Evolutionary conservation across 2,888 invertebrate species (phyloP), one percentile per base, ranked within the genome.

Genomic region (Nomada fabriciana): DNA sequence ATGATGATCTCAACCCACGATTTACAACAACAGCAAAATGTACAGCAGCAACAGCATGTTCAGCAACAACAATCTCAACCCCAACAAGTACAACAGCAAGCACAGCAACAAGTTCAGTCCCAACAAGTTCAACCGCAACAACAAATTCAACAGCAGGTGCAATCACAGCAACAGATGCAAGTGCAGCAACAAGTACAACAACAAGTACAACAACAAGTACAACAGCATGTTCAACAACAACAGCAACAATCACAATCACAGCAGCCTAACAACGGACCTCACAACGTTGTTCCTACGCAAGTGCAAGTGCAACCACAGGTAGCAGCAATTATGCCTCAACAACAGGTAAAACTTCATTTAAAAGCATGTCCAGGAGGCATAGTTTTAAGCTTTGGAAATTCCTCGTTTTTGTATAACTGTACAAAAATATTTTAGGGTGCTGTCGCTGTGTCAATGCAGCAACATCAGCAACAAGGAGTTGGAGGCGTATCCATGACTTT

Each of bases 371-470:
- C 36, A 10, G 5, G 2, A 18, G 15, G 5, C 60, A n/a, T 18
- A 47, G 13, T 23, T 13, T 3, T 57, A 74, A 68, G 2, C 1
- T 11, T 52, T 13, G 13, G 1, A 43, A 52, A n/a, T 25, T 65
- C 5, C 23, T 15, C 15, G 47, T 15, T 25, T 70, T 61, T 55
- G 52, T 20, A 20, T 11, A 7, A 36, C 29, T 50, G 20, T 47
- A 10, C 4, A 10, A 47, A 47, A 47, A 47, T 47, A 15, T 47
- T 47, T 47, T 15, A 93, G 88, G 90, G 90, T 65, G 92, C 93
- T 36, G 93, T 94, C 70, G 94, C 95, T 2, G 94, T 95, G 10
- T 94, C 95, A 1, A 94, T 95, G 94, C 95, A 95, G 94, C 95
- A 95, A 78, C 95, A 95, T 74, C 95, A 94, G 67, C 94, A 94